These are phyloP conservation scores for Acanthopagrus latus DNA, from an alignment of 2,797 vertebrate genomes.

Conservation along the genomic window DNA sequence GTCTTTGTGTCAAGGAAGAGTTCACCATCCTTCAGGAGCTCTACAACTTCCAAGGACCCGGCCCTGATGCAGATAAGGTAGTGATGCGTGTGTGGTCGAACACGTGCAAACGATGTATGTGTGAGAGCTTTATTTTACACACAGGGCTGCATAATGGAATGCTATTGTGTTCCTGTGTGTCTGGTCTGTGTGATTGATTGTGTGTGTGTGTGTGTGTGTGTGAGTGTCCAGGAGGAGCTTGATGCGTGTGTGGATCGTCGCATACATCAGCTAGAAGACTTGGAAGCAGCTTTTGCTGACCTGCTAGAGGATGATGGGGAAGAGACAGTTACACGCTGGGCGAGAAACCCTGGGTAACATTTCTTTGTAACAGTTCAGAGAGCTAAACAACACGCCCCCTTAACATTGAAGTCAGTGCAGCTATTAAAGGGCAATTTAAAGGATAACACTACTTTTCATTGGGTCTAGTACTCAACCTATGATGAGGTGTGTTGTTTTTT, in stretches of 20 bases:
- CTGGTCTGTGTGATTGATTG: background rate
- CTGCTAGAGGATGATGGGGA: conserved; percentile 92
- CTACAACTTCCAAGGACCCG: conserved; percentile 92
- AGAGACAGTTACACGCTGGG: conserved; percentile 88
- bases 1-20: conserved; percentile 87
- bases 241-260: conserved; percentile 91
- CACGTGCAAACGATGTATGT: background rate
- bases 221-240: conserved; percentile 82
- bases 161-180: background rate
- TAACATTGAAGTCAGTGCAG: background rate
- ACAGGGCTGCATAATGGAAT: background rate
- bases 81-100: background rate
- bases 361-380: background rate
- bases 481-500: background rate
- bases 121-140: background rate
- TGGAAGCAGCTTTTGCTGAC: conserved; percentile 94
- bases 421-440: no score
- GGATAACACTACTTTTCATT: no score
- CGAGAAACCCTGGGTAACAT: conserved; percentile 88
- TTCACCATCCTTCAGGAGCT: conserved; percentile 91
- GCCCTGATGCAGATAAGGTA: conserved; percentile 84
- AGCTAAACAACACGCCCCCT: no score
- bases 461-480: background rate
- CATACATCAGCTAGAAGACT: conserved; percentile 92
- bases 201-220: background rate